Conservation (phyloP, 2,888 invertebrate genomes). For the Buathra laborator region DNA sequence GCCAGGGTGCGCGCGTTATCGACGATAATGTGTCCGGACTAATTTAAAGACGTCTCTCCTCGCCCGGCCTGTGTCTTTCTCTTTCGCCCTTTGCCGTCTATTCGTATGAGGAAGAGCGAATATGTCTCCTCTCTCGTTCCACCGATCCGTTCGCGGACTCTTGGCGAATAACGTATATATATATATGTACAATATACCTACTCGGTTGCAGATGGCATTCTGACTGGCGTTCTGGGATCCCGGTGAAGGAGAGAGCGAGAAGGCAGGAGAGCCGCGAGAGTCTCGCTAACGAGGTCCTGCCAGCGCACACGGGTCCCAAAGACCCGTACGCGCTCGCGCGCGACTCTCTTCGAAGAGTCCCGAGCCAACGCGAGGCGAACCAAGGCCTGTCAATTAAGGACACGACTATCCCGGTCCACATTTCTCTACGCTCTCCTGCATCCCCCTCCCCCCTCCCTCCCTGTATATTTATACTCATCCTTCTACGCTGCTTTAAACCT, state of each 20-base stretch:
- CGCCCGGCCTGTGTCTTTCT: slow-evolving; percentile 65
- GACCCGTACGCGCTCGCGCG: slow-evolving; percentile 68
- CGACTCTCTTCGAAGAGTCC: slow-evolving; percentile 42
- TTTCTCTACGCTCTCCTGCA: slow-evolving; percentile 80
- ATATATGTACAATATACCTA: slow-evolving; percentile 67
- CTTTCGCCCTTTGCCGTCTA: slow-evolving; percentile 28
- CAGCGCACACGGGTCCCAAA: slow-evolving; percentile 77
- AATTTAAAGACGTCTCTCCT: slow-evolving; percentile 83
- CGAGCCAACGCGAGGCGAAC: slow-evolving; percentile 71
- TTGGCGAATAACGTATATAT: background rate
- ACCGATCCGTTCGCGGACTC: slow-evolving; percentile 29
- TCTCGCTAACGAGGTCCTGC: slow-evolving; percentile 82
- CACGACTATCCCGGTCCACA: slow-evolving; percentile 84
- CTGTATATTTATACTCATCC: slow-evolving; percentile 69
- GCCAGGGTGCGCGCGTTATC: slow-evolving; percentile 77
- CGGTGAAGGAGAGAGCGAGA: slow-evolving; percentile 49
- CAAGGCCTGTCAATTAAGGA: slow-evolving; percentile 85
- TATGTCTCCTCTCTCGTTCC: slow-evolving; percentile 30
- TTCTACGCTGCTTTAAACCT: slow-evolving; percentile 43
- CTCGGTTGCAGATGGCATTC: slow-evolving; percentile 76
- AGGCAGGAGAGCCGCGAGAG: slow-evolving; percentile 68
- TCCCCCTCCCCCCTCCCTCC: slow-evolving; percentile 74
- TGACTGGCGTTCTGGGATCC: slow-evolving; percentile 75
- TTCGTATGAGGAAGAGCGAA: slow-evolving; percentile 5
- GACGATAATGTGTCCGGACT: slow-evolving; percentile 83